Percentiles rank a stretch among this genome's conserved stretches.
These are phyloP conservation scores for Haliaeetus leucogaster DNA, from an alignment of 2,113 vertebrate species.

Conservation along the genomic window DNA sequence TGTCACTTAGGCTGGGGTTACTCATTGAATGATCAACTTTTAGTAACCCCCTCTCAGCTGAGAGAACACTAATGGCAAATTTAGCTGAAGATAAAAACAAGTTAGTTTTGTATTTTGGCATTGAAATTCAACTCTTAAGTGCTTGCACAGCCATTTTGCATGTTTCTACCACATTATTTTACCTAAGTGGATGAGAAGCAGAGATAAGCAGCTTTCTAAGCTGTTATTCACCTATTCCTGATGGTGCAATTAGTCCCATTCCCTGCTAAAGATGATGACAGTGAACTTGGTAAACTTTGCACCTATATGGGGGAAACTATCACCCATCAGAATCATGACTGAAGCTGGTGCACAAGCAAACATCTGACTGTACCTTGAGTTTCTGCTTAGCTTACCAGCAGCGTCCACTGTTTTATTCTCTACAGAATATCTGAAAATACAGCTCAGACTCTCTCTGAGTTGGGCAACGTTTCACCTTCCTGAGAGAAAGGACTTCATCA, in stretches of 20 bases:
- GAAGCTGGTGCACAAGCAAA: not conserved
- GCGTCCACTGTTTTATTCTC: not conserved
- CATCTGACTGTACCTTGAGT: not conserved
- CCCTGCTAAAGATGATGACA: not conserved
- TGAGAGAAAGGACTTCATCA: not conserved
- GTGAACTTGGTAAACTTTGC: not conserved
- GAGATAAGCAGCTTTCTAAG: not conserved
- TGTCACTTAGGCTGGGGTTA: not conserved
- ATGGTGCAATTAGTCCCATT: not conserved
- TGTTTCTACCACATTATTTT: not conserved
- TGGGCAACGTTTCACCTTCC: not conserved
- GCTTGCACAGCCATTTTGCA: not conserved
- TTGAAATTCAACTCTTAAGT: not conserved
- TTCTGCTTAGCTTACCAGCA: not conserved
- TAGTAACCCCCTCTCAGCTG: not conserved
- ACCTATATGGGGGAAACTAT: not conserved
- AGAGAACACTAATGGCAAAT: not conserved
- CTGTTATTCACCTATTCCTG: not conserved
- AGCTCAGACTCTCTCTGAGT: not conserved
- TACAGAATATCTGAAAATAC: not conserved
- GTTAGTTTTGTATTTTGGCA: not conserved
- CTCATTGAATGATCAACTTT: not conserved
- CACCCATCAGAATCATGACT: not conserved
- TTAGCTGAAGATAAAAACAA: not conserved
- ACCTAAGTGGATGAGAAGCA: not conserved